Percentiles rank a stretch among this genome's conserved stretches.
phyloP scores from a whole-genome alignment of 2,797 vertebrate species.

The Myiotriccus ornatus region DNA sequence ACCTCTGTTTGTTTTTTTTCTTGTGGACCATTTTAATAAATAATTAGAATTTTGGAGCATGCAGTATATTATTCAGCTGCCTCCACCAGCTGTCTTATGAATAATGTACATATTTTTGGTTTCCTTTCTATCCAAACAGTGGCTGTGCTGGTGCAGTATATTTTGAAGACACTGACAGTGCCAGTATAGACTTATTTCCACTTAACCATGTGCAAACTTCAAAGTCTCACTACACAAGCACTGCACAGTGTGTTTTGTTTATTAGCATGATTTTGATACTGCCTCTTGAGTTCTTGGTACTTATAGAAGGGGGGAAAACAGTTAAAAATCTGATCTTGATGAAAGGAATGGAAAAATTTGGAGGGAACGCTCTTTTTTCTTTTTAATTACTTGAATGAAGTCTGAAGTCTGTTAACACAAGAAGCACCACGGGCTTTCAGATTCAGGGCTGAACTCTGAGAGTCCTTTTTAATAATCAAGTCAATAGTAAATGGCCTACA shows the following conservation, averaged over 20 bases:
- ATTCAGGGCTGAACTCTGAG: not conserved
- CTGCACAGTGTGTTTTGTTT: constrained; percentile 59
- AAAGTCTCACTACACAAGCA: constrained; percentile 33
- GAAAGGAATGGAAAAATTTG: not conserved
- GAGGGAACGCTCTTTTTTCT: not conserved
- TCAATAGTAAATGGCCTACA: not conserved
- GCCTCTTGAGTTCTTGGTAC: not conserved
- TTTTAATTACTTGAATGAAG: not conserved
- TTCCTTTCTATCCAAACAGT: constrained; percentile 56
- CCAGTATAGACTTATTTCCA: constrained; percentile 49
- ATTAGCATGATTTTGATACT: not conserved
- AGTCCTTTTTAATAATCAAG: not conserved
- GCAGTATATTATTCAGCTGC: not conserved
- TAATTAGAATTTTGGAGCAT: constrained; percentile 15
- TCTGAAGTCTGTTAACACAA: not conserved
- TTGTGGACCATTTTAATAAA: constrained; percentile 36
- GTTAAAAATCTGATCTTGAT: not conserved
- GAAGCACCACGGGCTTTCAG: not conserved
- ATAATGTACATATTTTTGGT: constrained; percentile 22
- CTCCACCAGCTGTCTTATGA: constrained; percentile 33
- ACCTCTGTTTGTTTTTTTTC: not conserved
- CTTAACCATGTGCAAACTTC: constrained; percentile 62
- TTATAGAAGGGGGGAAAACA: not conserved
- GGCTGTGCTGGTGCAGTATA: constrained; percentile 72
- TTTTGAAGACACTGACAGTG: constrained; percentile 72